Conservation (phyloP, 2,113 vertebrate genomes). For the Petaurus breviceps region DNA sequence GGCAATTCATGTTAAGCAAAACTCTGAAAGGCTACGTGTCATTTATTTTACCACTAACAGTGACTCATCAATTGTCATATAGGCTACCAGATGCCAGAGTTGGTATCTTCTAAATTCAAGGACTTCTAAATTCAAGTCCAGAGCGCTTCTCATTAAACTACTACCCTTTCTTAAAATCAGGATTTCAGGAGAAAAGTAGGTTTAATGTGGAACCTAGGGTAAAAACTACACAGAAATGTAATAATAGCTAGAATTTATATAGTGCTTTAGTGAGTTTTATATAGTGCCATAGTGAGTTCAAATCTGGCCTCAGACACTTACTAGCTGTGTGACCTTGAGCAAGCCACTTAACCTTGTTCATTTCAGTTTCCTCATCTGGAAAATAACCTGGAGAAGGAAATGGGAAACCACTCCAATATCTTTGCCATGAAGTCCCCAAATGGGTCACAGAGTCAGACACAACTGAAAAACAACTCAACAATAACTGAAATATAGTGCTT, state of each 20-base stretch:
- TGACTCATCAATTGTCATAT: not conserved
- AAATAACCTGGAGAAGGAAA: not conserved
- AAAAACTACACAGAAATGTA: not conserved
- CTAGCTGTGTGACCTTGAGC: not conserved
- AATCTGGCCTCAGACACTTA: not conserved
- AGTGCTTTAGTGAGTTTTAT: not conserved
- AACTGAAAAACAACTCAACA: not conserved
- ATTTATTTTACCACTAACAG: not conserved
- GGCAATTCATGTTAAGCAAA: not conserved
- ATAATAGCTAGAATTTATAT: not conserved
- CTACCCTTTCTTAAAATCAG: not conserved
- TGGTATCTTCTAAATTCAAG: not conserved
- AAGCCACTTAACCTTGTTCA: not conserved
- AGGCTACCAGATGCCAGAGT: not conserved
- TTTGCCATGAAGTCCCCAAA: not conserved
- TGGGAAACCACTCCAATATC: not conserved
- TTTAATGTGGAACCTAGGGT: not conserved
- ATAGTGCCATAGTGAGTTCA: not conserved
- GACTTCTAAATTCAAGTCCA: not conserved
- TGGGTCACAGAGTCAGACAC: not conserved
- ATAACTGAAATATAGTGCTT: not conserved
- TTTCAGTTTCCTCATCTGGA: not conserved
- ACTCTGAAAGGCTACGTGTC: not conserved
- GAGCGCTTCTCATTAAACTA: not conserved
- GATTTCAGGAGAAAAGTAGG: not conserved